phyloP scores from a whole-genome alignment of 2,113 vertebrate genomes.

The Sorex fumeus region DNA sequence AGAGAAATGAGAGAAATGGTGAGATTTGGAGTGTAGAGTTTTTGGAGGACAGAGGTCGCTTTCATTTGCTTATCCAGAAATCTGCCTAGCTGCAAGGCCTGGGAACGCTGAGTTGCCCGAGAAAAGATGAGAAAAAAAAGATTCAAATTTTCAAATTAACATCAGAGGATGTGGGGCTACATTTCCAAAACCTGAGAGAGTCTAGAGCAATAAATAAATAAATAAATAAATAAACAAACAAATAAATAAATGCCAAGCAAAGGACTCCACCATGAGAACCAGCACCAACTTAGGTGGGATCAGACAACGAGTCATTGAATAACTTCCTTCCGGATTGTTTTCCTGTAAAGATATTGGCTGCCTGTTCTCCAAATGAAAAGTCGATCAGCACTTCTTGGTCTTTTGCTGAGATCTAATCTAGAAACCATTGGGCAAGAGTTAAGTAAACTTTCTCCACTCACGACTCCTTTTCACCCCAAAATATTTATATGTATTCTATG shows the following conservation, averaged over 20 bases:
- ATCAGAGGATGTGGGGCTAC: not conserved
- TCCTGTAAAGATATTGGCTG: conserved; percentile 13
- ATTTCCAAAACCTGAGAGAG: not conserved
- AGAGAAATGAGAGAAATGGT: conserved; percentile 19
- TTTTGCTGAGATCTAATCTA: no score
- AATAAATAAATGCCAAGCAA: conserved; percentile 29
- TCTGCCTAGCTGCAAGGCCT: not conserved
- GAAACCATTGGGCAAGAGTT: no score
- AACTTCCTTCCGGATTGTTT: not conserved
- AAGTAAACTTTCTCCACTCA: no score
- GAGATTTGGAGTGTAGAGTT: not conserved
- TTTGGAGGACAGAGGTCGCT: not conserved
- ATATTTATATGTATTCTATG: not conserved
- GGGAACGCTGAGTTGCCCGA: not conserved
- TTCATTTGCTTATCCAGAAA: not conserved
- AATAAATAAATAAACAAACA: no score
- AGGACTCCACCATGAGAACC: not conserved
- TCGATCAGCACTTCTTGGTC: no score
- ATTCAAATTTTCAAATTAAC: conserved; percentile 62
- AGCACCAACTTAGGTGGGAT: not conserved
- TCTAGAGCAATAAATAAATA: not conserved
- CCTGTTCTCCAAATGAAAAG: conserved; percentile 25
- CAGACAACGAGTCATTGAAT: not conserved
- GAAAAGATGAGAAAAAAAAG: conserved; percentile 23
- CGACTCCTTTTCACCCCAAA: no score